These are phyloP conservation scores for Thrips palmi DNA, from an alignment of 1,140 invertebrate genomes.

Conservation along the genomic window DNA sequence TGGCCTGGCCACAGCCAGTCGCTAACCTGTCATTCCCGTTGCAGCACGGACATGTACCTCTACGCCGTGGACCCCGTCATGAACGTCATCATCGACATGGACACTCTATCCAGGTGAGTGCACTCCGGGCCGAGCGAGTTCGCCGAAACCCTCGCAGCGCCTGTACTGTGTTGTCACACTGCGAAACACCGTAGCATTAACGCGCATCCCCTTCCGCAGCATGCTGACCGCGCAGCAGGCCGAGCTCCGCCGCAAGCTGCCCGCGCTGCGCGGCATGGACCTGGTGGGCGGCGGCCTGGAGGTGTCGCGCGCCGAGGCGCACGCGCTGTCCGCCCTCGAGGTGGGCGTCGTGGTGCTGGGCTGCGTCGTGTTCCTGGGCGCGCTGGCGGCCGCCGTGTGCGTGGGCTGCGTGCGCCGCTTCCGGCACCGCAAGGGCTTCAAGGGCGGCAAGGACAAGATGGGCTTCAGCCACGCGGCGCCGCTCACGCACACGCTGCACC, in stretches of 20 bases:
- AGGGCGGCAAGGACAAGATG: constrained; percentile 4
- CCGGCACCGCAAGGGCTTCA: constrained; percentile 6
- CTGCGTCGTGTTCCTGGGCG: constrained; percentile 58
- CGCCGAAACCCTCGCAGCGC: no score
- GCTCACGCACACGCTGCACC: no score
- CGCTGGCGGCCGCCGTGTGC: constrained; percentile 54
- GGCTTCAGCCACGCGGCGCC: constrained; percentile 12
- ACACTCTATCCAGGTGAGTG: constrained; percentile 50
- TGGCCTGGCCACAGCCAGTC: no score
- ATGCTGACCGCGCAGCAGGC: no score
- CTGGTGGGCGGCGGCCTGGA: no score
- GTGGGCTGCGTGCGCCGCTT: constrained; percentile 39
- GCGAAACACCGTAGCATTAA: no score
- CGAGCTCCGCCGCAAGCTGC: no score
- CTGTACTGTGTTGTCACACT: no score
- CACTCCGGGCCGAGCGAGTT: constrained; percentile 18
- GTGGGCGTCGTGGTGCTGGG: constrained; percentile 58
- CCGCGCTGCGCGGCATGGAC: no score
- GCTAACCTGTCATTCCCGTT: constrained; percentile 22
- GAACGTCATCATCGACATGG: constrained; percentile 64
- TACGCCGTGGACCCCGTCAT: constrained; percentile 64
- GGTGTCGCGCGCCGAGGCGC: no score
- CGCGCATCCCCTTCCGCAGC: no score
- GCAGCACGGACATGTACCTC: constrained; percentile 63
- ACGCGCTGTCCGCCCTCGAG: constrained; percentile 58